phyloP scores from a whole-genome alignment of 2,888 invertebrate species.

The Formica aserva region DNA sequence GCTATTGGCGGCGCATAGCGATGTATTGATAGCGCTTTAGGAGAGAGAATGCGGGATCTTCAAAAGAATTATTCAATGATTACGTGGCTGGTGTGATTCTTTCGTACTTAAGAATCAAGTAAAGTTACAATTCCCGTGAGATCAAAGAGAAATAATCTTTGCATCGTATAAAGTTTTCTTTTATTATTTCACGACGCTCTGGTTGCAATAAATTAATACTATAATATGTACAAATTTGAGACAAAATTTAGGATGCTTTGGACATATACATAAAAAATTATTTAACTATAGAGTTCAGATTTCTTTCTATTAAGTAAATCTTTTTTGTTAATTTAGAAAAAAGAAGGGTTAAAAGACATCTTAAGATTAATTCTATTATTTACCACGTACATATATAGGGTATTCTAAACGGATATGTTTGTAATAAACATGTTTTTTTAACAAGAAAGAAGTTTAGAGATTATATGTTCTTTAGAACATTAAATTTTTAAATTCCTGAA shows the following conservation, averaged over 20 bases:
- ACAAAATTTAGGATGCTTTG: neutral
- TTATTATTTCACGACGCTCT: neutral
- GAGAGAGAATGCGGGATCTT: constrained; percentile 1
- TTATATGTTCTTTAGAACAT: neutral
- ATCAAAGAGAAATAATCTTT: neutral
- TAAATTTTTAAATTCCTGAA: neutral
- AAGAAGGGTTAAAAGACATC: too few relatives aligned
- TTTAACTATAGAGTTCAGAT: neutral
- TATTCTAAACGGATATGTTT: neutral
- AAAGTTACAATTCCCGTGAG: neutral
- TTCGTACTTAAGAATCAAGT: neutral
- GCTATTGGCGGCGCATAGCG: neutral
- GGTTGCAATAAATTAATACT: neutral
- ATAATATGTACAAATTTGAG: neutral
- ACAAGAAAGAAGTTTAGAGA: neutral
- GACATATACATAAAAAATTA: neutral
- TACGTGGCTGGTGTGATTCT: neutral
- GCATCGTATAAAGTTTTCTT: neutral
- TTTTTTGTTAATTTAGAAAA: neutral
- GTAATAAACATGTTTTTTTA: neutral
- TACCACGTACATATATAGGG: neutral
- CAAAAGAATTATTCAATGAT: neutral
- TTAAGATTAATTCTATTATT: neutral
- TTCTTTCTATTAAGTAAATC: neutral
- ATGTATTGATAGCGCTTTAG: neutral